Conservation (phyloP, 2,113 vertebrate species). For the Xiphias gladius region DNA sequence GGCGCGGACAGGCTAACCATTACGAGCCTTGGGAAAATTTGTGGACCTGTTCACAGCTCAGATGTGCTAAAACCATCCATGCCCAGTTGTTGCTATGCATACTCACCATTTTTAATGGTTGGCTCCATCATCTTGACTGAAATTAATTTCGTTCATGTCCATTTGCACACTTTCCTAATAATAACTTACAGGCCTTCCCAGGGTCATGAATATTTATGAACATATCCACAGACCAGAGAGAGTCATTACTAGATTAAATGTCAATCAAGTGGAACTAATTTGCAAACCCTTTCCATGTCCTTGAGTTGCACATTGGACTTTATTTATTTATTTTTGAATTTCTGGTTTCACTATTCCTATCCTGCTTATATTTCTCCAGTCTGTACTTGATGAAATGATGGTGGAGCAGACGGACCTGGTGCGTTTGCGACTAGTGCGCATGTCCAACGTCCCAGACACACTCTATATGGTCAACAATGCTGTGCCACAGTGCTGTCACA, state of each 20-base stretch:
- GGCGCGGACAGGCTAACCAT: constrained; percentile 24
- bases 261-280: constrained; percentile 72
- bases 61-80: constrained; percentile 19
- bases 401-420: constrained; percentile 97
- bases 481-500: constrained; percentile 96
- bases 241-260: constrained; percentile 66
- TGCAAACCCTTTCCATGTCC: constrained; percentile 43
- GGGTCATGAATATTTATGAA: constrained; percentile 69
- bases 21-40: constrained; percentile 20
- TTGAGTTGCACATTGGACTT: constrained; percentile 43
- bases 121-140: constrained; percentile 45
- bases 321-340: constrained; percentile 5
- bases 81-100: constrained; percentile 31
- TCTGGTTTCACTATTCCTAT: constrained; percentile 5
- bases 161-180: constrained; percentile 56
- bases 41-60: constrained; percentile 37
- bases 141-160: constrained; percentile 50
- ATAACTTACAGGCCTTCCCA: constrained; percentile 47
- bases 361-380: constrained; percentile 77
- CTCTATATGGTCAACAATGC: constrained; percentile 98
- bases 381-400: constrained; percentile 98
- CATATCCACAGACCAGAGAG: constrained; percentile 49
- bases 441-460: constrained; percentile 98
- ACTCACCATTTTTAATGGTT: constrained; percentile 35
- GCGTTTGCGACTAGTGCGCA: constrained; percentile 94